A percentile compares a stretch with the other conserved stretches of the same genome.
Evolutionary conservation across 2,113 vertebrate genomes (phyloP).

Genomic region (Paramormyrops kingsleyae): DNA sequence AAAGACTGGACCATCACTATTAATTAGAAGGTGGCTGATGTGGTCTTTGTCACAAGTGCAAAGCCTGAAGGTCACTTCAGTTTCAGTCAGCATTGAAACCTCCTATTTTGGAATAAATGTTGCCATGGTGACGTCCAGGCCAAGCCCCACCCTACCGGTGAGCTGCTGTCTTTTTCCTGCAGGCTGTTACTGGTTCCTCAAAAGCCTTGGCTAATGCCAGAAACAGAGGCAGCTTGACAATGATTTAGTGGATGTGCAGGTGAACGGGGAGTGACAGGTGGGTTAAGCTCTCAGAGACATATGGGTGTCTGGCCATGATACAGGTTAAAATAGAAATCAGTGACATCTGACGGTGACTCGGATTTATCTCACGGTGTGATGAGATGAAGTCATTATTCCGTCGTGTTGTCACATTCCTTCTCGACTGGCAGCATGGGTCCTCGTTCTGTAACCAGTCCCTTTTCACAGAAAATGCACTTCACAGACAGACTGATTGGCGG

Average conservation of each 20-base stretch:
- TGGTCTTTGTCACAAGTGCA: neutral
- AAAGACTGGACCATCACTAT: neutral
- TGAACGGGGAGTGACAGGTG: neutral
- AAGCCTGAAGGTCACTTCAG: neutral
- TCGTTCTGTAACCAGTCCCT: neutral
- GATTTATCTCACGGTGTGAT: constrained; percentile 19
- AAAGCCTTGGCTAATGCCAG: neutral
- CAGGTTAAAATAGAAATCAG: constrained; percentile 24
- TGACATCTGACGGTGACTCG: constrained; percentile 11
- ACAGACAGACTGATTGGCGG: constrained; percentile 14
- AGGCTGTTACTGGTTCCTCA: neutral
- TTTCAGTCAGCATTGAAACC: neutral
- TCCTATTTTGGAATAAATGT: neutral
- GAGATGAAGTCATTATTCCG: constrained; percentile 32
- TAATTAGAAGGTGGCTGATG: neutral
- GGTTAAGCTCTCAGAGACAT: constrained; percentile 1
- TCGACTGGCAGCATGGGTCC: constrained; percentile 8
- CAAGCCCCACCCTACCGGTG: neutral
- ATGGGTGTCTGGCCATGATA: constrained; percentile 4
- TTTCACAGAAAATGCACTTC: constrained; percentile 27
- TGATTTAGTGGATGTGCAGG: constrained; percentile 10
- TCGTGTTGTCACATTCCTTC: constrained; percentile 22
- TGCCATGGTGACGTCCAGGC: neutral
- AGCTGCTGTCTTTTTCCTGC: neutral
- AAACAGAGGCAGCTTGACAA: neutral